These are phyloP conservation scores for Bolinopsis microptera DNA, from an alignment of 37 sponge, comb jelly and placozoan genomes.

Conservation along the genomic window DNA sequence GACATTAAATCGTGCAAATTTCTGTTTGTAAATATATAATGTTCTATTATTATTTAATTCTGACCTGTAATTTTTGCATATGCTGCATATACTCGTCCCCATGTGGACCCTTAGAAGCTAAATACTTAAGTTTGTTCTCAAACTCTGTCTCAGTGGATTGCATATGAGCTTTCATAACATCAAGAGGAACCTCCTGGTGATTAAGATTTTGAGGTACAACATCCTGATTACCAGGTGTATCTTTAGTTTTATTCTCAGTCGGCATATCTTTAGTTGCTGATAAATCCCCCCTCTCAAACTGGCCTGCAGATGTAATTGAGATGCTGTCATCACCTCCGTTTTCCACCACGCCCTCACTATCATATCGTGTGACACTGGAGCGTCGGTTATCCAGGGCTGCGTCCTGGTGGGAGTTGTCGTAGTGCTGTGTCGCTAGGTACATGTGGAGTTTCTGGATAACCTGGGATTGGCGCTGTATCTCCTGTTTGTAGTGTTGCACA, in stretches of 20 bases:
- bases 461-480: background rate
- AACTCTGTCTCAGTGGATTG: constrained; percentile 20
- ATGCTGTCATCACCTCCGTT: background rate
- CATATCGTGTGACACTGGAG: background rate
- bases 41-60: no score
- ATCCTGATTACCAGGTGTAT: background rate
- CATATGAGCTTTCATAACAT: constrained; percentile 24
- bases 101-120: background rate
- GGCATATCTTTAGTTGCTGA: constrained; percentile 9
- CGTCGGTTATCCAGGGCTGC: background rate
- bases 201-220: background rate
- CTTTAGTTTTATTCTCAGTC: background rate
- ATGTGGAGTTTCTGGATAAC: constrained; percentile 47
- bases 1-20: no score
- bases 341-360: background rate
- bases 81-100: constrained; percentile 24
- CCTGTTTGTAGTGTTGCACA: constrained; percentile 5
- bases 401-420: background rate
- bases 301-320: constrained; percentile 11
- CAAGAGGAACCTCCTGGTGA: background rate
- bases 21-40: no score
- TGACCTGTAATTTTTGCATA: constrained; percentile 35
- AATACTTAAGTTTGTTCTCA: background rate
- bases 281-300: constrained; percentile 33
- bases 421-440: constrained; percentile 49